Evolutionary conservation across 2,113 vertebrate genomes (phyloP), one percentile per base, ranked within the genome.

Genomic region (Thunnus thynnus): DNA sequence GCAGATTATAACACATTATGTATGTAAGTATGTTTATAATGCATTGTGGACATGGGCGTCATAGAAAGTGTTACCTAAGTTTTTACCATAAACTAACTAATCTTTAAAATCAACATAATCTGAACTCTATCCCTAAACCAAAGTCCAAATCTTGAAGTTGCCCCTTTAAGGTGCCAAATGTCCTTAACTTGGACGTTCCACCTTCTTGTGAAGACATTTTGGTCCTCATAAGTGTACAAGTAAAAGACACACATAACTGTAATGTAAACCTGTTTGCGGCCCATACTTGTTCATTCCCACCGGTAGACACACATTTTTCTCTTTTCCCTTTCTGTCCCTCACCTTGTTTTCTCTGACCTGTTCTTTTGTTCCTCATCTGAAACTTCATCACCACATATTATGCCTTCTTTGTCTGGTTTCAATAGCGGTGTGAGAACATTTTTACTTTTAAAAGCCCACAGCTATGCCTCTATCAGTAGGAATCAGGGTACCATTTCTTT

Each of bases 371-470:
- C 68, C 13, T n/a, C 0, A 16, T 72, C 70, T 90, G 89, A 91
- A 94, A 93, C 84, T 51, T 90, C 76, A 92, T 90, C 89, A 88
- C 77, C 52, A 1, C 54, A 72, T 62, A 78, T 86, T 79, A 62
- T 79, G 76, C 67, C 57, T 54, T 65, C 70, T 89, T 89, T 92
- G 87, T 91, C 57, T 74, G 52, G 2, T 74, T 88, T 86, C 74
- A 87, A 86, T 78, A 52, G 82, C 82, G 32, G 72, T 92, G 75
- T 86, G 90, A 84, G 81, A 88, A 89, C 70, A 82, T 63, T 76
- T 75, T 32, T 54, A 92, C 92, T 71, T 95, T 30, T 82, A 50
- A 76, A 77, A 76, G 50, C 71, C 27, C 72, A 69, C 58, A 81
- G 70, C 30, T 13, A 48, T 41, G 66, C 70, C 66, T 66, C 36